Evolutionary conservation across 2,888 invertebrate species (phyloP), one percentile per base, ranked within the genome.

Genomic region (Sarcophaga variegata): DNA sequence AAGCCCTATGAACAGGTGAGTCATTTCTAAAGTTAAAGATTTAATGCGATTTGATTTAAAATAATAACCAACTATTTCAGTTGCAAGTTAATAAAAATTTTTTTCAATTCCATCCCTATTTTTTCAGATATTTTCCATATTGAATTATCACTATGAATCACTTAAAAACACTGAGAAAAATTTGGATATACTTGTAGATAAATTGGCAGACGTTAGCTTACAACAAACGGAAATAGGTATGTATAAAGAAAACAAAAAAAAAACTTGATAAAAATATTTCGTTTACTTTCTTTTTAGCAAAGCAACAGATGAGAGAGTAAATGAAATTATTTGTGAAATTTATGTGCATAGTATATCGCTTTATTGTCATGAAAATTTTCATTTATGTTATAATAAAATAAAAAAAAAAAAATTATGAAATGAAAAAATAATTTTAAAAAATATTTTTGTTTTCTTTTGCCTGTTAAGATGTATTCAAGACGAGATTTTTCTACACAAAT

Each of bases 91-190:
- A 3, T 3, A 49, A 4, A 54, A 4, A 54, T 54, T 54, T 4
- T 0, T 0, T 14, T 8, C 1, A 54, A 4, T 54, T 54, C 54
- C 37, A 37, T 47, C 25, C 6, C 0, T 20, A 20, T n/a, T 25
- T 10, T 6, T 74, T 10, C 8, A 82, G 84, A 71, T 85, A 4
- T 1, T 77, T 14, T 17, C 8, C 1, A 72, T 85, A 10, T 54
- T 85, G 17, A 20, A 22, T 20, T 64, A 8, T 45, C 84, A 85
- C 14, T 76, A 70, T 27, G 71, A 81, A 49, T 62, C 49, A 25
- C 84, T 85, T 6, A 49, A 66, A 4, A 81, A 81, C 17, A 54
- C 12, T 11, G 84, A 85, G 8, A 81, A 85, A 54, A 85, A 77
- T 17, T 49, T 85, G 20, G 47, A 81, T 71, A 0, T 45, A 4